These are phyloP conservation scores for Chlorodrepanis virens DNA, from an alignment of 2,113 vertebrate genomes.

Conservation along the genomic window DNA sequence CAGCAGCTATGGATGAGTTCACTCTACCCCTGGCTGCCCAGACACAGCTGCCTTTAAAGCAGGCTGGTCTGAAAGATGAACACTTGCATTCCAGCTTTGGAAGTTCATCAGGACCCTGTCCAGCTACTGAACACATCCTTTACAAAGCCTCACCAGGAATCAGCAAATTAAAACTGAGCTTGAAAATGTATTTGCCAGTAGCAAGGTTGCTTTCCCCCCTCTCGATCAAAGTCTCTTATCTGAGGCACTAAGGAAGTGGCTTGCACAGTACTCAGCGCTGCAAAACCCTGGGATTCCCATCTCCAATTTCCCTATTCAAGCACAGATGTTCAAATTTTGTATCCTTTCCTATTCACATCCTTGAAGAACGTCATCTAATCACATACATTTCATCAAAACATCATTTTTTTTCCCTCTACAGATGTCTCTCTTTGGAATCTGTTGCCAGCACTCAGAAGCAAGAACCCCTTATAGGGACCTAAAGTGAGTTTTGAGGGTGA, in stretches of 20 bases:
- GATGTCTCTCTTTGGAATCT: conserved; percentile 8
- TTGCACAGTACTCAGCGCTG: neutral
- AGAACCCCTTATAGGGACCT: neutral
- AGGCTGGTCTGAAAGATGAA: neutral
- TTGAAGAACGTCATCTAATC: conserved; percentile 9
- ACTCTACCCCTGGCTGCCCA: neutral
- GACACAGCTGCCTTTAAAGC: neutral
- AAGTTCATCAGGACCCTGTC: neutral
- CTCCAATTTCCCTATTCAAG: neutral
- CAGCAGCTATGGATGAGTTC: neutral
- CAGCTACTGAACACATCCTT: neutral
- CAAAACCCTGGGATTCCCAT: conserved; percentile 44
- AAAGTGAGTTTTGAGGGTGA: neutral
- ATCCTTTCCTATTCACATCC: conserved; percentile 21
- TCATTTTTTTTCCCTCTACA: neutral
- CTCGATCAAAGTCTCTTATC: conserved; percentile 23
- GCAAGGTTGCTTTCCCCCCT: neutral
- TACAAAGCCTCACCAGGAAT: neutral
- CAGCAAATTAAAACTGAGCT: neutral
- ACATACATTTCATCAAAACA: neutral
- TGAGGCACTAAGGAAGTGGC: neutral
- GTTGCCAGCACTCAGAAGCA: neutral
- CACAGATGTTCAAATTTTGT: conserved; percentile 47
- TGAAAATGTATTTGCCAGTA: neutral
- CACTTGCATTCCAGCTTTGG: neutral